These are phyloP conservation scores for Esox lucius DNA, from an alignment of 2,797 vertebrate genomes.

Conservation along the genomic window DNA sequence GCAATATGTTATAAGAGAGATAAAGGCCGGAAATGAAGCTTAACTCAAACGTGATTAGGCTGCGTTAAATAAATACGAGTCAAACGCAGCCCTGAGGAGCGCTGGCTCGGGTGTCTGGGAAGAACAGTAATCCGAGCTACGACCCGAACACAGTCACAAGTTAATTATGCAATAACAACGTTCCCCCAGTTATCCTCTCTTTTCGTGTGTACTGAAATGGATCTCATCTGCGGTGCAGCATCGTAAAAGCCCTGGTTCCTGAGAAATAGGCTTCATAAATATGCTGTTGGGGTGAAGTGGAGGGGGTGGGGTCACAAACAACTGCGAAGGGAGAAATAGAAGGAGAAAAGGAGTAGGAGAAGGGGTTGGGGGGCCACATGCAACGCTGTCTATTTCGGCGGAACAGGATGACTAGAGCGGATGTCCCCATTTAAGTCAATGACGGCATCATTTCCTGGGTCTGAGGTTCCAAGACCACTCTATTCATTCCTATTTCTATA, in stretches of 20 bases:
- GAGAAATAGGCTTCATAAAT: constrained; percentile 64
- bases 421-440: too few species aligned
- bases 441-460: too few species aligned
- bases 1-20: not conserved
- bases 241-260: constrained; percentile 47
- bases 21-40: not conserved
- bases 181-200: constrained; percentile 3
- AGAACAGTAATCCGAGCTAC: constrained; percentile 20
- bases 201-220: constrained; percentile 37
- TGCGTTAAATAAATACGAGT: constrained; percentile 5
- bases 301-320: constrained; percentile 53
- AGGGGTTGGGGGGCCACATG: constrained; percentile 33
- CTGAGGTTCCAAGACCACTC: too few species aligned
- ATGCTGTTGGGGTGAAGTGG: constrained; percentile 29
- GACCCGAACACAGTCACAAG: constrained; percentile 35
- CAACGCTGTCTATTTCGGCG: constrained; percentile 32
- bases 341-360: not conserved
- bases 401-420: too few species aligned
- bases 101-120: not conserved
- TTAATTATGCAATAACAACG: constrained; percentile 32
- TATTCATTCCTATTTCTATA: too few species aligned
- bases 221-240: constrained; percentile 32
- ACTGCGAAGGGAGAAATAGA: constrained; percentile 43
- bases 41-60: not conserved
- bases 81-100: not conserved